Evolutionary conservation across 1,140 invertebrate species (phyloP), one percentile per base, ranked within the genome.

Genomic region (Semibalanus balanoides): DNA sequence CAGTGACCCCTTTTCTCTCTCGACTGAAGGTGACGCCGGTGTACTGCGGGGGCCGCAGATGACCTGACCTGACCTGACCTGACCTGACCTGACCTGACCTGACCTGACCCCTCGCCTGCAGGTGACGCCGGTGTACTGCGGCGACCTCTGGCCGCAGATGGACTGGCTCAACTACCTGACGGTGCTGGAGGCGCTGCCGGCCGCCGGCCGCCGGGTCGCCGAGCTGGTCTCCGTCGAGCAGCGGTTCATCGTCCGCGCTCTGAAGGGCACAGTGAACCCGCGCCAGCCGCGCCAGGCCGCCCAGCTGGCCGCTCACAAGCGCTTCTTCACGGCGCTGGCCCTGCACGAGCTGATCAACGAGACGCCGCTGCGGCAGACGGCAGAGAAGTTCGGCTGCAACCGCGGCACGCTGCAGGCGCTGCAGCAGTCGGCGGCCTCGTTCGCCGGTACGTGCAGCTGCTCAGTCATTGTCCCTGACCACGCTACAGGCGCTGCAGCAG

Each of bases 301-400:
- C 43, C 80, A 81, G 40, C 75, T 86, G 70, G 82, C 81, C 11
- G 81, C 86, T 74, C 86, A 88, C 81, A 83, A 84, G 75, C 88
- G 96, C 82, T 99, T 99, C 86, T 98, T 94, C 82, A 94, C 94
- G 71, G 90, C 95, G 19, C 83, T 99, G 74, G 93, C 94, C 1
- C 85, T 99, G 75, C 90, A 95, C 84, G 96, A 98, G 83, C 86
- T 99, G 75, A 91, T 99, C 0, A 93, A 93, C 82, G 97, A 99
- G 87, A 86, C 92, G 17, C 89, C 94, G 25, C 84, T 99, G 30
- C 86, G 86, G 73, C 83, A 86, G 30, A 95, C 98, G 0, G 90
- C 91, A 72, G 82, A 82, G 31, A 97, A 95, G 82, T 99, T 91
- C 83, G 89, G 89, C 74, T 94, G 93, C 82, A 90, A 90, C 77